Conservation (phyloP, 2,113 vertebrate species). For the Canis aureus region DNA sequence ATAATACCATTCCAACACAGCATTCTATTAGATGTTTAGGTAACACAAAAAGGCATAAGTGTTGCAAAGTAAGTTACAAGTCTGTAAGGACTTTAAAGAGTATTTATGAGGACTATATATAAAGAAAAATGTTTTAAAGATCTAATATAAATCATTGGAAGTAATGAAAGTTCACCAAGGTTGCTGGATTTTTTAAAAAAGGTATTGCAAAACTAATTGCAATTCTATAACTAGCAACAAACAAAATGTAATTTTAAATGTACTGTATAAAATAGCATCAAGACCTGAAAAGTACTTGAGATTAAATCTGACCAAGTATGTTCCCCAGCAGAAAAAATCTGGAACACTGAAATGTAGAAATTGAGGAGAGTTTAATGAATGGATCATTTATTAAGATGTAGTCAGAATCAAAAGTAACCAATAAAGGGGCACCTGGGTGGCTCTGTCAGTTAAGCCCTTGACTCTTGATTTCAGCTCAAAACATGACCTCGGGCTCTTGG, state of each 20-base stretch:
- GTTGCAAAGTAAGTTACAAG: not conserved
- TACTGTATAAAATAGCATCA: not conserved
- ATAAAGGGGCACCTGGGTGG: not conserved
- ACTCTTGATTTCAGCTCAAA: not conserved
- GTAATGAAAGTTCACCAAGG: not conserved
- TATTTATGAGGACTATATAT: not conserved
- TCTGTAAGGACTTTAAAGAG: not conserved
- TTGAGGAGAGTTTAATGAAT: not conserved
- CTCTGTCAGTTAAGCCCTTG: not conserved
- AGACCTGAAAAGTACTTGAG: not conserved
- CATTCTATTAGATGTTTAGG: not conserved
- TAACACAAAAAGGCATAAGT: not conserved
- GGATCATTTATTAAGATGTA: not conserved
- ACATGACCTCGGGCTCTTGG: not conserved
- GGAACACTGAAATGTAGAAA: not conserved
- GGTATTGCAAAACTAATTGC: not conserved
- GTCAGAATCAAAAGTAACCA: not conserved
- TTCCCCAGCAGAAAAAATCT: not conserved
- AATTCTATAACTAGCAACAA: not conserved
- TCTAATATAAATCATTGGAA: not conserved
- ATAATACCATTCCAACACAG: not conserved
- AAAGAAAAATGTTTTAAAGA: not conserved
- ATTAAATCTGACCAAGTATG: not conserved
- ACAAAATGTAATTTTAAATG: constrained; percentile 4
- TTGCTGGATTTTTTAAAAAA: not conserved